Percentiles rank a stretch among this genome's conserved stretches.
Evolutionary conservation across 2,797 vertebrate genomes (phyloP).

Genomic region (Intellagama lesueurii): DNA sequence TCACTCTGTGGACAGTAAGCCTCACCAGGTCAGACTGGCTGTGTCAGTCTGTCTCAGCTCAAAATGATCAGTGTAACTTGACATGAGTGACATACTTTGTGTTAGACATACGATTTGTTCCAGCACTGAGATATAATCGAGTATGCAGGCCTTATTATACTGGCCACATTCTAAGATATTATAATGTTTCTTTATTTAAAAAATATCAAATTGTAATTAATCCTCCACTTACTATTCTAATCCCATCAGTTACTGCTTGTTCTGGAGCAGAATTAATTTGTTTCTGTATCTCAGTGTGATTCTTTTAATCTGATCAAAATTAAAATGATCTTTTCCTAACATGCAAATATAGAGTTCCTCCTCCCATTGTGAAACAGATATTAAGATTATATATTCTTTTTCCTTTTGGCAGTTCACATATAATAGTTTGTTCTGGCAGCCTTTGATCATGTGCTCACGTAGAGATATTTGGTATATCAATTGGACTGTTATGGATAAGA

Average conservation of each 20-base stretch:
- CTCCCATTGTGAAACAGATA: not conserved
- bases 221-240: not conserved
- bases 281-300: not conserved
- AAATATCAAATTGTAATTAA: not conserved
- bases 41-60: not conserved
- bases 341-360: not conserved
- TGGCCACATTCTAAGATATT: not conserved
- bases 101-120: not conserved
- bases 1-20: not conserved
- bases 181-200: not conserved
- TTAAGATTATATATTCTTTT: not conserved
- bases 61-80: not conserved
- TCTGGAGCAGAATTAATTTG: slow-evolving; percentile 33
- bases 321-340: not conserved
- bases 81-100: not conserved
- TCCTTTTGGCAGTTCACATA: not conserved
- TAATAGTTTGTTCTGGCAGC: not conserved
- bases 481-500: not conserved
- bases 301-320: slow-evolving; percentile 15
- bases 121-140: not conserved
- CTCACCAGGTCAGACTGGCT: not conserved
- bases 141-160: not conserved
- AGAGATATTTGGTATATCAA: not conserved
- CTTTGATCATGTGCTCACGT: not conserved
- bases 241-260: not conserved